phyloP scores from a whole-genome alignment of 2,888 invertebrate genomes.

The Lasiommata megera region DNA sequence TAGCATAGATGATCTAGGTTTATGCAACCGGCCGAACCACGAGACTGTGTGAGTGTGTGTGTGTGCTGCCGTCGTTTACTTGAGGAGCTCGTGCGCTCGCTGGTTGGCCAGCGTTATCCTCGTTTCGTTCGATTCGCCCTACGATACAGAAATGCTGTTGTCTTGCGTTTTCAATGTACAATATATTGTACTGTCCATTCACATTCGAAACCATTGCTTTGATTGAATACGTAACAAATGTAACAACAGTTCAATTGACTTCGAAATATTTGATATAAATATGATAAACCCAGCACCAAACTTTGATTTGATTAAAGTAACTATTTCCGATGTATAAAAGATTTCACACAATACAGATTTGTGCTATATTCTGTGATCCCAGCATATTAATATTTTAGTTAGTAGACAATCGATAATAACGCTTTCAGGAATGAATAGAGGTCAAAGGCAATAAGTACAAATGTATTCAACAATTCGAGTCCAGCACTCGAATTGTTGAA shows the following conservation, averaged over 20 bases:
- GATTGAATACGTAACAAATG: neutral
- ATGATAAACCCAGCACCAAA: too few species aligned
- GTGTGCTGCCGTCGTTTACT: conserved; percentile 83
- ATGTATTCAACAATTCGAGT: too few species aligned
- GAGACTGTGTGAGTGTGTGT: conserved; percentile 62
- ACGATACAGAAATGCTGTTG: conserved; percentile 56
- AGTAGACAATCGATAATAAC: too few species aligned
- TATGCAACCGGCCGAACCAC: conserved; percentile 47
- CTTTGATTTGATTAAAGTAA: too few species aligned
- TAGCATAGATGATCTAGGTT: neutral
- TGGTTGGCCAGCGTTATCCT: conserved; percentile 98
- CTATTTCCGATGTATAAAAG: too few species aligned
- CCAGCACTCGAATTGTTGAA: too few species aligned
- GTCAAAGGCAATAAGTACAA: too few species aligned
- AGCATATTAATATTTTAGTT: too few species aligned
- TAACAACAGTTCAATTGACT: conserved; percentile 16
- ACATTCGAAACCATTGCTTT: conserved; percentile 27
- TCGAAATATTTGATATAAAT: neutral
- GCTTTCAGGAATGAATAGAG: too few species aligned
- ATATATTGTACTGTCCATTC: conserved; percentile 44
- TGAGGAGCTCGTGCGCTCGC: conserved; percentile 97
- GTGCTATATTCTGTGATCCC: too few species aligned
- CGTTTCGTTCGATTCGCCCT: conserved; percentile 94
- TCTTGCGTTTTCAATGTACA: conserved; percentile 53
- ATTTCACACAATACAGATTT: too few species aligned